These are phyloP conservation scores for Yoshiicerus persimilis DNA, from an alignment of 1,140 invertebrate species.

Conservation along the genomic window DNA sequence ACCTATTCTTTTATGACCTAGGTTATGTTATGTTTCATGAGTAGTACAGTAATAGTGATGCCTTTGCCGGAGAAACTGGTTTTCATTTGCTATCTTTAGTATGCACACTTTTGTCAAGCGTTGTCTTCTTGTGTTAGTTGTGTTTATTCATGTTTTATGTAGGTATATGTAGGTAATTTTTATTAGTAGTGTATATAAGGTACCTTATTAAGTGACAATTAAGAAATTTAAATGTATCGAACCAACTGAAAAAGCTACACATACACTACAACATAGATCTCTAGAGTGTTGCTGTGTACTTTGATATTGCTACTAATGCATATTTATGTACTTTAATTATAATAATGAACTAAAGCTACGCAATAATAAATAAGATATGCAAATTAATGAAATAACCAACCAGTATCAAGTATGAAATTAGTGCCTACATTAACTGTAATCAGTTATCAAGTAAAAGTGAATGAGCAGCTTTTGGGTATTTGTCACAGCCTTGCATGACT, in stretches of 20 bases:
- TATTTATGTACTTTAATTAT: neutral
- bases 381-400: neutral
- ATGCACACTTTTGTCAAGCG: neutral
- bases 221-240: neutral
- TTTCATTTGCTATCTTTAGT: neutral
- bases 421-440: neutral
- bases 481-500: neutral
- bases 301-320: neutral
- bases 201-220: neutral
- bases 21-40: neutral
- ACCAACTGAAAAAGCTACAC: neutral
- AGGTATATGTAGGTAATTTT: no score
- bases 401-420: neutral
- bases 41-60: neutral
- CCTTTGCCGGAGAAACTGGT: neutral
- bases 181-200: neutral
- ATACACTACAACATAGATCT: neutral
- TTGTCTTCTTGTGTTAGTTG: neutral
- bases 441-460: neutral
- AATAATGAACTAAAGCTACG: neutral
- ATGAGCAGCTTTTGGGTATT: neutral
- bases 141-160: neutral
- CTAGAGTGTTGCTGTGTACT: neutral
- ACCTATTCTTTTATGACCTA: neutral
- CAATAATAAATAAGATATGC: constrained; percentile 4